These are phyloP conservation scores for Hephaestus fuliginosus DNA, from an alignment of 2,797 vertebrate species.

Conservation along the genomic window DNA sequence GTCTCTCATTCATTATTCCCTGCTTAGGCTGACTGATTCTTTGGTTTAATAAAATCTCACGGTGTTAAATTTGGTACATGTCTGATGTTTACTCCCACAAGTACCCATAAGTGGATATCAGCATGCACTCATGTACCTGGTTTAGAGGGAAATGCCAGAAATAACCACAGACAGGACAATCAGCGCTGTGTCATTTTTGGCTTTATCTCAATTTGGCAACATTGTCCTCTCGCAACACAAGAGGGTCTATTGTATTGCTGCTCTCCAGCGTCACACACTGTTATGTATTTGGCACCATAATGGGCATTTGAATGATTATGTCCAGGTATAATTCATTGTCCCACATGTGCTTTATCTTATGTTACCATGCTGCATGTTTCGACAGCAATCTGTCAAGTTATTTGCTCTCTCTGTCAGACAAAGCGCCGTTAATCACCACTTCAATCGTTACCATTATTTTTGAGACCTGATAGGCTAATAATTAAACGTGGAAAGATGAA, in stretches of 20 bases:
- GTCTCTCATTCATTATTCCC: background rate
- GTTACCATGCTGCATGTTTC: background rate
- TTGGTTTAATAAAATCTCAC: constrained; percentile 17
- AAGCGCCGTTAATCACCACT: constrained; percentile 1
- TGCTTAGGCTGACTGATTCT: constrained; percentile 5
- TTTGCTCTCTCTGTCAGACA: background rate
- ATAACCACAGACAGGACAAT: constrained; percentile 13
- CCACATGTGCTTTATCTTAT: background rate
- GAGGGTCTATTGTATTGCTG: constrained; percentile 23
- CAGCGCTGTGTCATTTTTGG: constrained; percentile 20
- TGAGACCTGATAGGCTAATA: background rate
- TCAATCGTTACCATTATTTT: background rate
- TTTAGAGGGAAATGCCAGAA: constrained; percentile 13
- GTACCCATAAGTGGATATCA: constrained; percentile 6
- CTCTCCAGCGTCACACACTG: background rate
- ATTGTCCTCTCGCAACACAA: background rate
- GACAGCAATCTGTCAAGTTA: background rate
- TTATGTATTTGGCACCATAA: background rate
- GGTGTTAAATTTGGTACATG: constrained; percentile 13
- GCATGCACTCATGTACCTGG: constrained; percentile 4
- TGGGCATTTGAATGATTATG: constrained; percentile 23
- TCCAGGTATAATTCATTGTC: constrained; percentile 20
- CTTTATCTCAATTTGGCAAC: constrained; percentile 19
- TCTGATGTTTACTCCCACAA: constrained; percentile 7
- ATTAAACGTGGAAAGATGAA: constrained; percentile 16